Evolutionary conservation across 64 coral and sea anemone species (phyloP), one percentile per base, ranked within the genome.

Genomic region (Pocillopora verrucosa): DNA sequence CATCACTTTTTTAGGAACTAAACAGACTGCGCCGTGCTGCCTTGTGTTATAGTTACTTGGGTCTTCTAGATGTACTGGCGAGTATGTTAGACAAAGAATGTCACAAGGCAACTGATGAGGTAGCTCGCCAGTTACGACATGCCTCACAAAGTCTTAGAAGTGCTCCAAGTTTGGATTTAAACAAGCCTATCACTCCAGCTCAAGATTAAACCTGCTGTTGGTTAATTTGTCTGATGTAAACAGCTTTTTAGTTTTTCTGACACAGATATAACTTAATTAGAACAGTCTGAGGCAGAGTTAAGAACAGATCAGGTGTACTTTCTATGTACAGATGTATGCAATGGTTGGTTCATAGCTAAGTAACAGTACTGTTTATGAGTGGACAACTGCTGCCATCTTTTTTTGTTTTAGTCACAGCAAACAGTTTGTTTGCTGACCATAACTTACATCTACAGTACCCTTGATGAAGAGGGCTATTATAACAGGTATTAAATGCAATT

Each of bases 21-120:
- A 99, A 99, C 61, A 92, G 92, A 89, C 91, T 99, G 3, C 94
- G 97, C 13, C 89, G 94, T 76, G 97, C 97, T 70, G 97, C 97
- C 13, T 92, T 99, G 67, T 95, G 90, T 16, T 99, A 95, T 88
- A 95, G 97, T 84, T 99, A 93, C 73, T 77, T 99, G 72, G 97
- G 93, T 60, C 75, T 99, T 14, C 83, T 99, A 59, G 97, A 99
- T 74, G 91, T 91, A 16, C 79, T 99, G 76, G 97, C 97, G 2
- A 73, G 26, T 20, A 73, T 99, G 90, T 73, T 99, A 59, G 97
- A 99, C 60, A 99, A 90, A 60, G 97, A 99, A 72, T 90, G 91
- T 51, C 84, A 90, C 34, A 95, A 93, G 15, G 90, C 86, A 3
- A 95, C 85, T 67, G 37, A 91, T 5, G 94, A 99, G 37, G 97